Conservation (phyloP, 1,140 invertebrate species). For the Hypsibius dujardini region DNA sequence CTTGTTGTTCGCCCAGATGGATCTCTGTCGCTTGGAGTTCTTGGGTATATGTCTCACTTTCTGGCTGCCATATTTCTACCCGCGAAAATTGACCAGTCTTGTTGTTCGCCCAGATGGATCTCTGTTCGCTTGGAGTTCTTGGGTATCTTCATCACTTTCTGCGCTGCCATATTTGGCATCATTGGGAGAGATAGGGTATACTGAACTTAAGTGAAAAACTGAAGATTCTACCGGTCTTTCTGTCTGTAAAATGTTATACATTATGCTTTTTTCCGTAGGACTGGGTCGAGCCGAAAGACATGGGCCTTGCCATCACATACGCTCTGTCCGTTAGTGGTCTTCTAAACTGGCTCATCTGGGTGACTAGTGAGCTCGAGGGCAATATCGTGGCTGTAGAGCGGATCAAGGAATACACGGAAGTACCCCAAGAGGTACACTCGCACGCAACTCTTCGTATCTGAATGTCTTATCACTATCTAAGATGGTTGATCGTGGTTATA, state of each 20-base stretch:
- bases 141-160: conserved; percentile 34
- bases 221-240: no score
- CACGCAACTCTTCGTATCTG: background rate
- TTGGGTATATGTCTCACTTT: no score
- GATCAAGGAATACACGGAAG: conserved; percentile 25
- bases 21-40: no score
- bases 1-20: no score
- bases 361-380: conserved; percentile 23
- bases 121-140: conserved; percentile 34
- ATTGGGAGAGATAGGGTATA: conserved; percentile 30
- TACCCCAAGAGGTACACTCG: conserved; percentile 23
- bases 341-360: conserved; percentile 21
- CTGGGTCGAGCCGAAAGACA: conserved; percentile 35
- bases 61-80: no score
- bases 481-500: no score
- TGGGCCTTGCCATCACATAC: conserved; percentile 40
- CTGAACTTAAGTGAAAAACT: no score
- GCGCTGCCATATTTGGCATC: conserved; percentile 37
- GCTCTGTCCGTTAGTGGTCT: conserved; percentile 36
- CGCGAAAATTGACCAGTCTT: no score
- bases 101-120: conserved; percentile 35
- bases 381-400: conserved; percentile 25
- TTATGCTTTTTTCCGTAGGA: conserved; percentile 24
- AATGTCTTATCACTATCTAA: background rate
- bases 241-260: no score